A percentile compares a stretch with the other conserved stretches of the same genome.
These are phyloP conservation scores for Neotragus moschatus DNA, from an alignment of 2,113 vertebrate genomes.

Conservation along the genomic window DNA sequence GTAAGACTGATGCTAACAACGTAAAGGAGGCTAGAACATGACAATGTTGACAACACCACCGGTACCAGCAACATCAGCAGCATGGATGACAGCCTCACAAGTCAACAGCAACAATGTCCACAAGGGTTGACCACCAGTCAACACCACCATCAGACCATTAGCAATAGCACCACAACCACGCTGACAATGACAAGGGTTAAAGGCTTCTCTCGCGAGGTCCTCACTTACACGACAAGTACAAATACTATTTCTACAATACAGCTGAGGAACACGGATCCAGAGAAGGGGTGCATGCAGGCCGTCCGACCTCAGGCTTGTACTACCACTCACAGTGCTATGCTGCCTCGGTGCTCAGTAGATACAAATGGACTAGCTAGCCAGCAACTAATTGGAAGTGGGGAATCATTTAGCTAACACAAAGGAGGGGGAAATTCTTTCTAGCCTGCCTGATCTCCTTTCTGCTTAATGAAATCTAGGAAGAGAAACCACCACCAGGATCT, in stretches of 20 bases:
- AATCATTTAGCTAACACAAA: neutral
- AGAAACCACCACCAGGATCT: neutral
- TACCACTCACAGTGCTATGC: neutral
- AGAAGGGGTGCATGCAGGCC: neutral
- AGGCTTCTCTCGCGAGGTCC: neutral
- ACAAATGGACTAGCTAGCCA: neutral
- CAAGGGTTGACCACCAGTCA: neutral
- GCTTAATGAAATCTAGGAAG: neutral
- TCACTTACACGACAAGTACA: neutral
- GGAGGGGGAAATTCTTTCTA: neutral
- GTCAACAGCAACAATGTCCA: neutral
- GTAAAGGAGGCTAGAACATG: neutral
- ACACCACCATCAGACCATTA: neutral
- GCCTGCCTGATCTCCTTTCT: neutral
- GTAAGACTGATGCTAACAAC: neutral
- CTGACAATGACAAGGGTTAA: neutral
- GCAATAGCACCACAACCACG: neutral
- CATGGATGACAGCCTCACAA: neutral
- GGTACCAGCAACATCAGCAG: neutral
- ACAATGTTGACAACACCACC: neutral
- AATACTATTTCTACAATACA: neutral
- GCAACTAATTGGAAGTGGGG: neutral
- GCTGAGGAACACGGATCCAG: neutral
- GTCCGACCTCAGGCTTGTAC: neutral
- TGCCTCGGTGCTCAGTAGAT: neutral